Percentiles rank a stretch among this genome's conserved stretches.
phyloP scores from a whole-genome alignment of 2,113 vertebrate genomes.

The Platycercus adscitus region DNA sequence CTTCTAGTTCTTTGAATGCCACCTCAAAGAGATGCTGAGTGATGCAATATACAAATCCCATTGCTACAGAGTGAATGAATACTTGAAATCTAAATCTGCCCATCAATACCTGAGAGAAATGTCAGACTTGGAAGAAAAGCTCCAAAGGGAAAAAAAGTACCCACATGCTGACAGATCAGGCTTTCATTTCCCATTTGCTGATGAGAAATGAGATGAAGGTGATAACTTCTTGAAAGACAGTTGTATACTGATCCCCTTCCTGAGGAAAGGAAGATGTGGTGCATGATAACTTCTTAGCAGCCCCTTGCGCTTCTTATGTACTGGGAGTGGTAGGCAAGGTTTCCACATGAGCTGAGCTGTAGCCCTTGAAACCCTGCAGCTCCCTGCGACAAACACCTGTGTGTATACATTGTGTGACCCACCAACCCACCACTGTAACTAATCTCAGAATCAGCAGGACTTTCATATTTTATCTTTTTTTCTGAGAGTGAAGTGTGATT shows the following conservation, averaged over 20 bases:
- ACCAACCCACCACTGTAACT: background rate
- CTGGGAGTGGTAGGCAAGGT: background rate
- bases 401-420: background rate
- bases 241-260: background rate
- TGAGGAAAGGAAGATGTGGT: background rate
- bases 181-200: constrained; percentile 8
- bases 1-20: background rate
- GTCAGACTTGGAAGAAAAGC: constrained; percentile 10
- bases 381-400: background rate
- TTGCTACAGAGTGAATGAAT: background rate
- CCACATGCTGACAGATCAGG: background rate
- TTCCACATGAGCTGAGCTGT: background rate
- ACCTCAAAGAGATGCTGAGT: constrained; percentile 16
- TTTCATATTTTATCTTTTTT: background rate
- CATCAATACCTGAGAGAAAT: background rate
- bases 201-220: constrained; percentile 13
- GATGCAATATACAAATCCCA: background rate
- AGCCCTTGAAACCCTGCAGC: background rate
- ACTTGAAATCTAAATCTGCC: background rate
- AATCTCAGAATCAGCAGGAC: background rate
- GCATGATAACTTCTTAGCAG: background rate
- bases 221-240: background rate
- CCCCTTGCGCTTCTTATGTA: background rate
- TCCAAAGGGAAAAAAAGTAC: background rate
- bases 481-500: background rate